Conservation (phyloP, 2,888 invertebrate species). For the Plusia festucae region DNA sequence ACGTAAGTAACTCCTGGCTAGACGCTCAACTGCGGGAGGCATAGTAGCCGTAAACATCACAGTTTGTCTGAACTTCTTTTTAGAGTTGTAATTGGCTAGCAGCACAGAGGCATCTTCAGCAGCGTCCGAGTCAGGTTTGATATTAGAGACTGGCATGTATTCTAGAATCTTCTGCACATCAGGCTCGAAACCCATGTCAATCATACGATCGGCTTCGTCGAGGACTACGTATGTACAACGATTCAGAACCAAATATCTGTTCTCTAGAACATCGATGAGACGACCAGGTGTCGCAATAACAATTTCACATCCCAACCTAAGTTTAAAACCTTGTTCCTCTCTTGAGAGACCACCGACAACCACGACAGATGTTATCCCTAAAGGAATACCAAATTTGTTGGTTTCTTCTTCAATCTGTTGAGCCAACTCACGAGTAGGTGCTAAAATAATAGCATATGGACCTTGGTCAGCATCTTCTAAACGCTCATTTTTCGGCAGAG, state of each 20-base stretch:
- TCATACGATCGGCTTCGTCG: constrained; percentile 99
- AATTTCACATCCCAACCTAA: constrained; percentile 99
- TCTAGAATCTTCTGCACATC: constrained; percentile 99
- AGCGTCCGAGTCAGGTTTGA: constrained; percentile 99
- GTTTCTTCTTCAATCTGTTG: constrained; percentile 99
- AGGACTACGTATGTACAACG: constrained; percentile 99
- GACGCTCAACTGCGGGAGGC: constrained; percentile 99
- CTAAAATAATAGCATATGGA: constrained; percentile 99
- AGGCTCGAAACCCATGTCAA: constrained; percentile 99
- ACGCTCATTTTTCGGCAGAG: constrained; percentile 98
- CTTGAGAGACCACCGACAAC: constrained; percentile 99
- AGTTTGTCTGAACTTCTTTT: constrained; percentile 99
- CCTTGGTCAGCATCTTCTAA: constrained; percentile 97
- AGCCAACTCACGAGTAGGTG: constrained; percentile 99
- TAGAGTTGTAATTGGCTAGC: constrained; percentile 97
- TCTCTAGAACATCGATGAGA: constrained; percentile 99
- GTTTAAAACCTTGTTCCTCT: constrained; percentile 99
- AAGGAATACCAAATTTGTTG: constrained; percentile 97
- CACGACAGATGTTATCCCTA: constrained; percentile 98
- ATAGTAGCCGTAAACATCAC: constrained; percentile 99
- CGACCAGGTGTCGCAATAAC: constrained; percentile 99
- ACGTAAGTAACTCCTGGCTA: constrained; percentile 98
- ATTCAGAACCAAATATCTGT: constrained; percentile 98
- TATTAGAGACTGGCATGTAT: constrained; percentile 99
- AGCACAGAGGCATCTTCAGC: constrained; percentile 98